phyloP scores from a whole-genome alignment of 2,888 invertebrate species.

The Cephus pygmeus region DNA sequence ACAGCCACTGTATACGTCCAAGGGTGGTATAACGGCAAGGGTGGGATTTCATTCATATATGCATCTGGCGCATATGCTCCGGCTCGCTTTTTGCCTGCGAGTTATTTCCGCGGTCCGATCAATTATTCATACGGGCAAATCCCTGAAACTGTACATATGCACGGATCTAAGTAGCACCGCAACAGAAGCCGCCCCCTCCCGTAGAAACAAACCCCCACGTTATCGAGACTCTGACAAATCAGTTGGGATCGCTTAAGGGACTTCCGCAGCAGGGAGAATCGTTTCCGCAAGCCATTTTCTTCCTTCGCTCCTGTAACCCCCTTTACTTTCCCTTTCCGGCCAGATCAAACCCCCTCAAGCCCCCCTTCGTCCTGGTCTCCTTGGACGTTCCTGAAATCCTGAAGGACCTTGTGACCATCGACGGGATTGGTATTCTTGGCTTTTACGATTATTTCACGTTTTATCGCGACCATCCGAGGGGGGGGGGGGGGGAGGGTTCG shows the following conservation, averaged over 20 bases:
- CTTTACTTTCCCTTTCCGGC: too few species aligned
- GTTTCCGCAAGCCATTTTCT: neutral
- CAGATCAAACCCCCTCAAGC: too few species aligned
- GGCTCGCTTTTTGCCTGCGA: slow-evolving; percentile 8
- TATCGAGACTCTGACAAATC: neutral
- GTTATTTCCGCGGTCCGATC: slow-evolving; percentile 19
- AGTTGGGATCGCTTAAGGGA: neutral
- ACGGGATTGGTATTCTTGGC: neutral
- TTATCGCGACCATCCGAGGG: neutral
- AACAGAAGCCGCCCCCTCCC: neutral
- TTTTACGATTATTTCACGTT: neutral
- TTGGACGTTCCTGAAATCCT: neutral
- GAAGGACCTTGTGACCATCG: neutral
- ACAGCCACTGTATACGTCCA: neutral
- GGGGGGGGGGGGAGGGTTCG: neutral
- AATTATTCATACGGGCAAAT: slow-evolving; percentile 32
- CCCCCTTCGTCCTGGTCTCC: neutral
- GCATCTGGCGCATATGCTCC: slow-evolving; percentile 25
- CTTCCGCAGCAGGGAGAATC: neutral
- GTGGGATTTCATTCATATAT: slow-evolving; percentile 31
- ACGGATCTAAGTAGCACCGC: neutral
- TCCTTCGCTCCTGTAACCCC: neutral
- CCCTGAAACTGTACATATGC: neutral
- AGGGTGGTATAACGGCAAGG: neutral
- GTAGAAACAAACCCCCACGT: neutral